Evolutionary conservation across 2,888 invertebrate species (phyloP).

Genomic region (Lithodes maja): DNA sequence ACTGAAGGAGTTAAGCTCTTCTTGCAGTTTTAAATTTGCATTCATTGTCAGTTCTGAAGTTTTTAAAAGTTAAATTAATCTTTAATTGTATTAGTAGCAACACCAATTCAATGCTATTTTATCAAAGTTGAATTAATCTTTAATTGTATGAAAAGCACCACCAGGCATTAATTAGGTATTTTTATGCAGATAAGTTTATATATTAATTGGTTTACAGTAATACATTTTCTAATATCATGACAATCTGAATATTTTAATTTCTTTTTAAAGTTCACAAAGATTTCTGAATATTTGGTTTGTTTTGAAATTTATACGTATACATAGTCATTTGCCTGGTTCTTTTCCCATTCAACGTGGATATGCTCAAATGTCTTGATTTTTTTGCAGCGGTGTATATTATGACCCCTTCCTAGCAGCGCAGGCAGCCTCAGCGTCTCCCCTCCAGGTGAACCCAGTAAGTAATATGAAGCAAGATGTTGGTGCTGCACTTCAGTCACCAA

Average conservation of each 20-base stretch:
- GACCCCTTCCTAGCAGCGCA: constrained; percentile 71
- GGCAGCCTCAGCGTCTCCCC: constrained; percentile 65
- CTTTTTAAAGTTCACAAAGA: neutral
- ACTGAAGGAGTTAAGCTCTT: no score
- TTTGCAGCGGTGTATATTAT: constrained; percentile 71
- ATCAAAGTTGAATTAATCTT: no score
- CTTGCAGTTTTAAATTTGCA: no score
- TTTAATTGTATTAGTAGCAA: constrained; percentile 5
- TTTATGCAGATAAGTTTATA: no score
- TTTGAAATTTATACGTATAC: neutral
- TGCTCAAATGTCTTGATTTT: constrained; percentile 56
- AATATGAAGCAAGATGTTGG: neutral
- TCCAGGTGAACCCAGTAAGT: constrained; percentile 70
- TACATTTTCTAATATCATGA: neutral
- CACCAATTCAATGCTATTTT: no score
- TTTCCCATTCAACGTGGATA: constrained; percentile 13
- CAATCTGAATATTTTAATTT: neutral
- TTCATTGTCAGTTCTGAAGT: no score
- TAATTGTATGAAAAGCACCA: no score
- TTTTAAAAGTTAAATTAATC: no score
- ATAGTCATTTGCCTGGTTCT: constrained; percentile 26
- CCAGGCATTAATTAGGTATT: no score
- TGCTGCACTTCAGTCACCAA: constrained; percentile 25
- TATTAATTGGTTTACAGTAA: neutral
- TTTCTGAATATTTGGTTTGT: neutral